A percentile compares a stretch with the other conserved stretches of the same genome.
These are phyloP conservation scores for Amphipoea oculea DNA, from an alignment of 2,888 invertebrate genomes.

Conservation along the genomic window DNA sequence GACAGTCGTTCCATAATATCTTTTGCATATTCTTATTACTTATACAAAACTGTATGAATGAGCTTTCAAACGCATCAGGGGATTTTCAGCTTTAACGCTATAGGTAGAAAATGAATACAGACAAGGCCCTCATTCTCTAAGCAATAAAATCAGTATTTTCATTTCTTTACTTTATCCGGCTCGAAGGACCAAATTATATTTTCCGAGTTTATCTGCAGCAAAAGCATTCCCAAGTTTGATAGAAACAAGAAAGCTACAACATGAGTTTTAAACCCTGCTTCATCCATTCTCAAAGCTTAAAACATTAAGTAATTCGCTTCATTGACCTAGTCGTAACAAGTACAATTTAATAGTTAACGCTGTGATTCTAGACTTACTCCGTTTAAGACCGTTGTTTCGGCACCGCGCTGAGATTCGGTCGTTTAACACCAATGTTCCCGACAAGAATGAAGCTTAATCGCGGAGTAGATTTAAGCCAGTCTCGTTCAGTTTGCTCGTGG, in stretches of 20 bases:
- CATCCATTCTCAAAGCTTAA: conserved; percentile 33
- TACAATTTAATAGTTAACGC: conserved; percentile 50
- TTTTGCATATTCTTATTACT: conserved; percentile 1
- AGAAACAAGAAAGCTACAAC: conserved; percentile 3
- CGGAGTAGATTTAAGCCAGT: conserved; percentile 42
- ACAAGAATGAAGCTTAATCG: conserved; percentile 55
- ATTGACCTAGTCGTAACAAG: conserved; percentile 46
- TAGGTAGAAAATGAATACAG: background rate
- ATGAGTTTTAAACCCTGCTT: background rate
- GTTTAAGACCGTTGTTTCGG: conserved; percentile 53
- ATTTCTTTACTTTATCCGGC: background rate
- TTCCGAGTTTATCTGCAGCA: background rate
- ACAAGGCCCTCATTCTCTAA: no score
- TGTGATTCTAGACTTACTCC: conserved; percentile 47
- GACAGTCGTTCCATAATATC: background rate
- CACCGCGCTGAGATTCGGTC: conserved; percentile 44
- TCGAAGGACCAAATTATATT: conserved; percentile 14
- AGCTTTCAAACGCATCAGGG: conserved; percentile 10
- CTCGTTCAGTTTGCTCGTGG: conserved; percentile 43
- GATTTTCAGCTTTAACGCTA: conserved; percentile 16
- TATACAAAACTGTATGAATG: conserved; percentile 8
- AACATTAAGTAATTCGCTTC: conserved; percentile 44
- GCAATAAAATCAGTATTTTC: background rate
- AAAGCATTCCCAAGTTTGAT: background rate
- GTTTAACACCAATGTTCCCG: conserved; percentile 54